Percentiles rank a stretch among this genome's conserved stretches.
Conservation (phyloP, 2,797 vertebrate species). For the Cynopterus sphinx region DNA sequence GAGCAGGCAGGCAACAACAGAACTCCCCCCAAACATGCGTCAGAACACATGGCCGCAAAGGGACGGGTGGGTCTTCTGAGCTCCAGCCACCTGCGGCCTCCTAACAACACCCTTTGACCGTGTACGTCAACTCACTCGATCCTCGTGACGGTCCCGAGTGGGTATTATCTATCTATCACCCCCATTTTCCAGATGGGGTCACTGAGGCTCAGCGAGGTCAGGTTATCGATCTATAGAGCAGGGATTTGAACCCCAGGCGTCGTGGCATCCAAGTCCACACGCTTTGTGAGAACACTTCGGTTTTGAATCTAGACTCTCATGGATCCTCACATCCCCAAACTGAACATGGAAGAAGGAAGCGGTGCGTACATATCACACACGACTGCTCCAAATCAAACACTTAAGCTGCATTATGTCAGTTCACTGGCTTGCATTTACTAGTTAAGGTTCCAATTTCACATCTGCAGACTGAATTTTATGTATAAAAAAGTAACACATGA, state of each 20-base stretch:
- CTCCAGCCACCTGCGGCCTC: not conserved
- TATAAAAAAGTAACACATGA: slow-evolving; percentile 38
- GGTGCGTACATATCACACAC: not conserved
- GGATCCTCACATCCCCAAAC: not conserved
- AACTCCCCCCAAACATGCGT: not conserved
- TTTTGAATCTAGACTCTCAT: not conserved
- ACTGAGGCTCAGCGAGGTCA: not conserved
- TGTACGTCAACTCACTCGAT: not conserved
- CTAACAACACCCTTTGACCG: not conserved
- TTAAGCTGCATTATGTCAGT: slow-evolving; percentile 25
- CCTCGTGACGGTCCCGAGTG: not conserved
- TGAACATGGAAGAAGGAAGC: not conserved
- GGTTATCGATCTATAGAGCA: not conserved
- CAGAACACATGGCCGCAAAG: not conserved
- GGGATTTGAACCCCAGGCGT: not conserved
- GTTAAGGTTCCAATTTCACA: slow-evolving; percentile 73
- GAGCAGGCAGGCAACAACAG: slow-evolving; percentile 36
- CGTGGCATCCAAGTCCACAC: not conserved
- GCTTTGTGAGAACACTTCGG: not conserved
- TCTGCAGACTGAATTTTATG: slow-evolving; percentile 68
- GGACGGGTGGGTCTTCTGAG: not conserved
- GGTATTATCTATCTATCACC: too few relatives aligned
- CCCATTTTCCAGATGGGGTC: not conserved
- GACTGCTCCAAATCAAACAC: slow-evolving; percentile 35
- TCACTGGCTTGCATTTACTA: slow-evolving; percentile 68